These are phyloP conservation scores for Drosophila neotestacea DNA, from an alignment of 2,888 invertebrate species.

Conservation along the genomic window DNA sequence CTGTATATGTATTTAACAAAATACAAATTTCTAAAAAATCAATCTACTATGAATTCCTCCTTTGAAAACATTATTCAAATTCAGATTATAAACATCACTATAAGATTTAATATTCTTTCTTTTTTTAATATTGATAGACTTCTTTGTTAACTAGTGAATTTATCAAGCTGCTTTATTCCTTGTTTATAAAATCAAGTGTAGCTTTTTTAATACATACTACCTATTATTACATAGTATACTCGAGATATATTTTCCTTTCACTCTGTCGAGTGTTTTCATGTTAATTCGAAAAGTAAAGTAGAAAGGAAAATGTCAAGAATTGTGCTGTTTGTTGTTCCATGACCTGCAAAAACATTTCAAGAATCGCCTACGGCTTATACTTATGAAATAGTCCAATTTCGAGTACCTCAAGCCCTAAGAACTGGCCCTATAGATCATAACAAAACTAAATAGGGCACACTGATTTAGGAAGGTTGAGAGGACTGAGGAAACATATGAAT, in stretches of 20 bases:
- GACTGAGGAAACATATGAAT: constrained; percentile 35
- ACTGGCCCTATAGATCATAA: constrained; percentile 8
- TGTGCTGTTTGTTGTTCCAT: constrained; percentile 1
- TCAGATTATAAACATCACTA: background rate
- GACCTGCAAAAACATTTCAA: constrained; percentile 16
- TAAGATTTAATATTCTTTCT: too few relatives aligned
- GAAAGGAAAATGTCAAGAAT: constrained; percentile 53
- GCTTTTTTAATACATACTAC: too few relatives aligned
- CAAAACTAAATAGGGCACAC: constrained; percentile 33
- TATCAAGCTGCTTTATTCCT: too few relatives aligned
- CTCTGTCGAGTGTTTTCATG: constrained; percentile 1
- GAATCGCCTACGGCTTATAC: constrained; percentile 46
- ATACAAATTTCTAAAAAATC: too few relatives aligned
- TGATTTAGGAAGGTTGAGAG: constrained; percentile 10
- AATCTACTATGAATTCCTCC: too few relatives aligned
- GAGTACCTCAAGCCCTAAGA: constrained; percentile 46
- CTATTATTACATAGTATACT: too few relatives aligned
- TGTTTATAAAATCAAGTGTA: too few relatives aligned
- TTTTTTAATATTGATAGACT: too few relatives aligned
- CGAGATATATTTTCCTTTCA: background rate
- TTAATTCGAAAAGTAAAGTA: constrained; percentile 6
- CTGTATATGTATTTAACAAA: too few relatives aligned
- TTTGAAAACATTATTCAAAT: too few relatives aligned
- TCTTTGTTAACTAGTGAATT: too few relatives aligned
- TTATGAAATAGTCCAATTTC: constrained; percentile 46